Percentiles rank a stretch among this genome's conserved stretches.
phyloP scores from a whole-genome alignment of 2,113 vertebrate species.

The Lampris megalopsis region DNA sequence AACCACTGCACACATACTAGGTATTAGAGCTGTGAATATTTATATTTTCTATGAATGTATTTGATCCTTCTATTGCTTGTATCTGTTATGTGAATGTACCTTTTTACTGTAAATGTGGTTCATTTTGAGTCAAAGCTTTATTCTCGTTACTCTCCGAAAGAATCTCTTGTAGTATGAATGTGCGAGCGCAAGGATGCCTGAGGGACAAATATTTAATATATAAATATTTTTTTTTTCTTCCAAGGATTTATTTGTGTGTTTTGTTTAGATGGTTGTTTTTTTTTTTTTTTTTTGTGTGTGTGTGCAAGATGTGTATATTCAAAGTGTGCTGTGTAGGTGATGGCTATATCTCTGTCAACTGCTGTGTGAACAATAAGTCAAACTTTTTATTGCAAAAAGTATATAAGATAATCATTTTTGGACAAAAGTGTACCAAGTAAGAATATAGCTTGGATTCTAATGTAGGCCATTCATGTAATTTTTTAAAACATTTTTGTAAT shows the following conservation, averaged over 20 bases:
- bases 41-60: conserved; percentile 67
- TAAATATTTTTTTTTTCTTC: conserved; percentile 36
- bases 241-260: conserved; percentile 34
- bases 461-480: conserved; percentile 40
- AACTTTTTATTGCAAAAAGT: conserved; percentile 34
- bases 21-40: conserved; percentile 68
- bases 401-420: neutral
- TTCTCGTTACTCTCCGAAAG: conserved; percentile 35
- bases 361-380: conserved; percentile 45
- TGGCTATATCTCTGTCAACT: conserved; percentile 9
- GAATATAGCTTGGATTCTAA: conserved; percentile 43
- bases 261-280: conserved; percentile 37
- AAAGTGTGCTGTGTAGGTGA: conserved; percentile 36
- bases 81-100: conserved; percentile 58
- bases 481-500: conserved; percentile 46
- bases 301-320: conserved; percentile 36
- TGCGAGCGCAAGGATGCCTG: conserved; percentile 45
- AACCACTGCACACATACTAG: conserved; percentile 28
- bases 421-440: neutral
- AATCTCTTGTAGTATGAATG: neutral
- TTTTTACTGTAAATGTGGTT: conserved; percentile 47
- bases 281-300: neutral
- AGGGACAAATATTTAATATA: conserved; percentile 49
- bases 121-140: conserved; percentile 36
- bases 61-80: conserved; percentile 39